Evolutionary conservation across 2,113 vertebrate species (phyloP), one percentile per base, ranked within the genome.

Genomic region (Grammomys dolichurus): DNA sequence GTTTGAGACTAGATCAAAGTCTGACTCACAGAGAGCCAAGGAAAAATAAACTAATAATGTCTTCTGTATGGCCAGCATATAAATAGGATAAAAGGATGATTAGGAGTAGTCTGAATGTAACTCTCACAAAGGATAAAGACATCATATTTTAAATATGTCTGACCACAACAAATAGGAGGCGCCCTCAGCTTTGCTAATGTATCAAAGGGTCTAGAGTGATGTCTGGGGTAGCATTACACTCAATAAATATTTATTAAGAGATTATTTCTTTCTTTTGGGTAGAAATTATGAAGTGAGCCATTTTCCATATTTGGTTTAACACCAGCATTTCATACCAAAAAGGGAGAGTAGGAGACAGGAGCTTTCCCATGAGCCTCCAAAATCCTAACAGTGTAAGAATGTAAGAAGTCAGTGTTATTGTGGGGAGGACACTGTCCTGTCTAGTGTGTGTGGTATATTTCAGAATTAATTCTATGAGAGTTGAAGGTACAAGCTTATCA

Each of bases 171-270:
- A 60, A 67, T 6, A 51, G 12, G 46, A 72, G 58, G 3, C n/a
- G 20, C 19, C 22, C 40, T 43, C 7, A 48, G 20, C 93, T 28
- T 89, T 91, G n/a, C 10, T 94, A 10, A 46, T 89, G 84, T 80
- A 63, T 24, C 5, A 24, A 0, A 73, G 24, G 54, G 11, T 46
- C 28, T 87, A 82, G 13, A 87, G 90, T 86, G 3, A 92, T 93
- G 14, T 90, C 17, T 78, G 31, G 16, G 58, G 40, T 4, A 73
- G 11, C 0, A 75, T 69, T 82, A 33, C 12, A 3, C 20, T 93
- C 13, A 91, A 69, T 12, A 92, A 82, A 90, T 73, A 67, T 63
- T 77, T 95, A 65, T 84, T 58, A 6, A 96, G 76, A 81, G 13
- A n/a, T 43, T 51, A 82, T 69, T 40, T 33, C 7, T 8, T 0